phyloP scores from a whole-genome alignment of 92 coral and sea anemone genomes.

The Virgularia gustaviana region DNA sequence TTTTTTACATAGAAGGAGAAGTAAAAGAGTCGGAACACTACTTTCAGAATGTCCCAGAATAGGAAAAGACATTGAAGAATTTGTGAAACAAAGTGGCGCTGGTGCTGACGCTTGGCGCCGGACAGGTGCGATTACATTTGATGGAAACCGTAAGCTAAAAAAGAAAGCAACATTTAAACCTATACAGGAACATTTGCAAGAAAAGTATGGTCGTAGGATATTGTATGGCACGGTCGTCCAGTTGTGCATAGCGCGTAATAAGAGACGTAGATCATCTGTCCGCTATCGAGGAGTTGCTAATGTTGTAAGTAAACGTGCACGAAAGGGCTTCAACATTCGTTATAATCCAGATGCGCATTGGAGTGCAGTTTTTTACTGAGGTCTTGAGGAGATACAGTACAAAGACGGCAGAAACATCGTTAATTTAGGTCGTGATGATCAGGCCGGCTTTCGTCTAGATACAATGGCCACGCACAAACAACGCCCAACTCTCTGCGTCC shows the following conservation, averaged over 20 bases:
- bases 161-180: slow-evolving; percentile 23
- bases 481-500: slow-evolving; percentile 26
- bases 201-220: slow-evolving; percentile 43
- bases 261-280: slow-evolving; percentile 53
- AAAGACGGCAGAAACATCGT: slow-evolving; percentile 45
- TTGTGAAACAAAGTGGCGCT: slow-evolving; percentile 35
- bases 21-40: slow-evolving; percentile 16
- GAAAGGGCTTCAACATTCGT: slow-evolving; percentile 55
- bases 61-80: slow-evolving; percentile 48
- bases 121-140: slow-evolving; percentile 48
- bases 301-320: slow-evolving; percentile 42
- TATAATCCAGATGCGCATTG: slow-evolving; percentile 66
- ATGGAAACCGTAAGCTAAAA: slow-evolving; percentile 38
- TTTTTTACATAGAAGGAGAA: slow-evolving; percentile 24
- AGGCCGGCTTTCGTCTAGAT: slow-evolving; percentile 39
- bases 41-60: slow-evolving; percentile 22
- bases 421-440: slow-evolving; percentile 45
- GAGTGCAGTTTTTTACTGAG: slow-evolving; percentile 57
- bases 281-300: slow-evolving; percentile 54
- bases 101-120: slow-evolving; percentile 57
- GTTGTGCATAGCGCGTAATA: slow-evolving; percentile 60
- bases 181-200: slow-evolving; percentile 13
- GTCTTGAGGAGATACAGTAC: slow-evolving; percentile 43
- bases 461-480: slow-evolving; percentile 40
- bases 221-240: slow-evolving; percentile 62